Conservation (phyloP, 2,888 invertebrate species). For the Copidosoma aretas region DNA sequence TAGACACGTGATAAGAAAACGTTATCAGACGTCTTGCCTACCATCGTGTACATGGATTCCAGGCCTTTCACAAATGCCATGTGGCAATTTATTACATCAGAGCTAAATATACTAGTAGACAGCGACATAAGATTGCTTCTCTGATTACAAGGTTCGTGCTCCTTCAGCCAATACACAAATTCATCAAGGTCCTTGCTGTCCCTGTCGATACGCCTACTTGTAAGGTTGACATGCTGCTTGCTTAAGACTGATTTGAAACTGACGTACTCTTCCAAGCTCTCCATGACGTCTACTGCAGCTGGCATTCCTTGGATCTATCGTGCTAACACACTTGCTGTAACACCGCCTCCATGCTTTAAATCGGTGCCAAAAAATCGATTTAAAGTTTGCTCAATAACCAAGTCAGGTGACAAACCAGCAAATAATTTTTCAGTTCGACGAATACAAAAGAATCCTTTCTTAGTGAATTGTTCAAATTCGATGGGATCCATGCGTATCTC, state of each 20-base stretch:
- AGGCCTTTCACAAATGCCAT: constrained; percentile 1
- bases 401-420: neutral
- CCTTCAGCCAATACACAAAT: neutral
- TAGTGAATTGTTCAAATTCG: constrained; percentile 11
- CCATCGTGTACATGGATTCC: no score
- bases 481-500: constrained; percentile 7
- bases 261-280: constrained; percentile 36
- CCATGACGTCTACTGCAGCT: constrained; percentile 32
- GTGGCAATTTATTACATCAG: neutral
- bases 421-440: neutral
- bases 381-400: constrained; percentile 6
- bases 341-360: constrained; percentile 9
- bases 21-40: no score
- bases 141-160: neutral
- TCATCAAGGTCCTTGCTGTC: neutral
- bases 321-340: constrained; percentile 15
- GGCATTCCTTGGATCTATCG: constrained; percentile 36
- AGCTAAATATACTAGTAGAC: neutral
- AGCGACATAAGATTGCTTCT: neutral
- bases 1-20: no score
- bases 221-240: neutral
- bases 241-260: constrained; percentile 2
- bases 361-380: constrained; percentile 6
- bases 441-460: neutral
- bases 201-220: neutral